Base-by-base conservation (phyloP, 2,888 invertebrate genomes). In the Chloroclystis v-ata region DNA sequence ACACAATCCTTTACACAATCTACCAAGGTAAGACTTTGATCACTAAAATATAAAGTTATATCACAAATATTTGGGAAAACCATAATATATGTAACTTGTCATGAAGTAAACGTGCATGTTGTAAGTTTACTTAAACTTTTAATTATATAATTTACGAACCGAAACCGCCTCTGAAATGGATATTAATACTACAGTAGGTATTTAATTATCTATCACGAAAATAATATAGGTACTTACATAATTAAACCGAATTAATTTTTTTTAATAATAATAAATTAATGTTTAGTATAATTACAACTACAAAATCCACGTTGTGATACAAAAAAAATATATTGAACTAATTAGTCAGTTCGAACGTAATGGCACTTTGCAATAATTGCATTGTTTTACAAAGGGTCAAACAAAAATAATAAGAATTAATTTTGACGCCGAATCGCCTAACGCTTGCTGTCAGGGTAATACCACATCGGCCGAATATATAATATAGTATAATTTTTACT, bases 401-500 rank as follows among this genome's bases (percentile, higher is more conserved):
- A 70, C 67, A 62, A 53, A 38, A 62, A 60, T 60, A 65, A 4
- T 69, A 76, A 60, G 71, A 44, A 75, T 78, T 55, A 87, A 86
- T 85, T 87, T 89, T 78, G 85, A 84, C 66, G 75, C 79, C 84
- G 75, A 86, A 86, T 72, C 78, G 66, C 79, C 73, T 76, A 79
- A 79, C 75, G 75, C 84, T 85, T 92, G 93, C 93, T 91, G 90
- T 91, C 91, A 92, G 92, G 93, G 93, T 92, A 90, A 89, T 89
- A 92, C 92, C 92, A 89, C 86, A 82, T 82, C 82, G 83, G 80
- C 80, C 82, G 74, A 83, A 87, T 86, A 87, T 83, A 85, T 85
- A 81, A 78, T 80, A 80, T 80, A 78, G 78, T 84, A 83, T 82
- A 83, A 20, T 78, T 83, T 85, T 81, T 74, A 79, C 79, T 84